Evolutionary conservation across 2,113 vertebrate species (phyloP).

Genomic region (Bufo bufo): DNA sequence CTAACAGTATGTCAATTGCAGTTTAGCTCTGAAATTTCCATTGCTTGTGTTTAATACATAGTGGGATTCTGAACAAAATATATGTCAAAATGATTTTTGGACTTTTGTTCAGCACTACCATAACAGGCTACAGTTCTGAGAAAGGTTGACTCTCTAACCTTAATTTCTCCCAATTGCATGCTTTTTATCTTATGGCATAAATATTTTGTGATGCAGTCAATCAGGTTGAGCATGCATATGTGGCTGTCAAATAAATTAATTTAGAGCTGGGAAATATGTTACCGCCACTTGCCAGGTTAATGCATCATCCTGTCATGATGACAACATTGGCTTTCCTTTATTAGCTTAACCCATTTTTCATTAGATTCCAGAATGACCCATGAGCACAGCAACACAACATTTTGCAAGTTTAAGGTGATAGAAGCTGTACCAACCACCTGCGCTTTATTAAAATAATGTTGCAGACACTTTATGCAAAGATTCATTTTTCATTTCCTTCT

Average conservation of each 20-base stretch:
- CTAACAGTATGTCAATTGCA: too few species aligned
- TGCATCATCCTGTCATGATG: conserved; percentile 48
- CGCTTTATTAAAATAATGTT: not conserved
- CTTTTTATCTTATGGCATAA: conserved; percentile 40
- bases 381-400: not conserved
- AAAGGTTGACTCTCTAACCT: not conserved
- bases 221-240: conserved; percentile 61
- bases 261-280: conserved; percentile 36
- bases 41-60: not conserved
- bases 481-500: not conserved
- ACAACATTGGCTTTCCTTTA: not conserved
- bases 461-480: not conserved
- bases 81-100: not conserved
- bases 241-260: conserved; percentile 63
- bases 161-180: conserved; percentile 52
- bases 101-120: not conserved
- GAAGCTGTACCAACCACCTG: not conserved
- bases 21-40: not conserved
- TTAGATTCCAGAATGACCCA: conserved; percentile 48
- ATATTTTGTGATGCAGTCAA: conserved; percentile 59
- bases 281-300: conserved; percentile 52
- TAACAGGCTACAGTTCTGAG: not conserved
- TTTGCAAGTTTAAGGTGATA: conserved; percentile 2
- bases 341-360: conserved; percentile 28
- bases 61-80: not conserved